Percentiles rank a stretch among this genome's conserved stretches.
These are phyloP conservation scores for Rhabdomys pumilio DNA, from an alignment of 2,797 vertebrate genomes.

Conservation along the genomic window DNA sequence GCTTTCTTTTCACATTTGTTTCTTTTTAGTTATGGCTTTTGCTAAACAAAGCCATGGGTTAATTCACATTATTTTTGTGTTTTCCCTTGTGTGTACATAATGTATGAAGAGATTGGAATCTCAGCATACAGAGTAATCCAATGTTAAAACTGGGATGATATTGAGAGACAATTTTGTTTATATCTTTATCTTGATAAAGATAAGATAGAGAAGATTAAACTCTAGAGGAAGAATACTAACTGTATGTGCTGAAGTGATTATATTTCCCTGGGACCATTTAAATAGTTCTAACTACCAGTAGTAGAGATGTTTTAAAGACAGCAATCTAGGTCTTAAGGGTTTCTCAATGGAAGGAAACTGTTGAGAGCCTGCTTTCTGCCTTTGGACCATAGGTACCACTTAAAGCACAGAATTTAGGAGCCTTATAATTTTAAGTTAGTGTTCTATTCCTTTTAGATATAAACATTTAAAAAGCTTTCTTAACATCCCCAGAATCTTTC, in stretches of 20 bases:
- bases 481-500: background rate
- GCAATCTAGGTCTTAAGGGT: background rate
- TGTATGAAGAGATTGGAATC: background rate
- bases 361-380: background rate
- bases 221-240: background rate
- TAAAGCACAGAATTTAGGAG: background rate
- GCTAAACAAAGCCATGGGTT: background rate
- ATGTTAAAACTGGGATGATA: background rate
- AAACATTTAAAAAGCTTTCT: background rate
- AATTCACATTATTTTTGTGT: background rate
- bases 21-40: background rate
- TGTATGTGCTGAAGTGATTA: background rate
- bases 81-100: background rate
- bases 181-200: background rate
- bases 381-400: background rate
- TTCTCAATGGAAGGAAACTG: background rate
- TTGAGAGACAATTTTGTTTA: background rate
- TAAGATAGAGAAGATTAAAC: constrained; percentile 1
- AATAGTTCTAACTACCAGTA: background rate
- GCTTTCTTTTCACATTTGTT: background rate
- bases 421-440: background rate
- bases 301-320: background rate
- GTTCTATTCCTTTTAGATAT: background rate
- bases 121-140: background rate
- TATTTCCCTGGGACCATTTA: background rate